Evolutionary conservation across 2,113 vertebrate species (phyloP).

Genomic region (Ranitomeya imitator): DNA sequence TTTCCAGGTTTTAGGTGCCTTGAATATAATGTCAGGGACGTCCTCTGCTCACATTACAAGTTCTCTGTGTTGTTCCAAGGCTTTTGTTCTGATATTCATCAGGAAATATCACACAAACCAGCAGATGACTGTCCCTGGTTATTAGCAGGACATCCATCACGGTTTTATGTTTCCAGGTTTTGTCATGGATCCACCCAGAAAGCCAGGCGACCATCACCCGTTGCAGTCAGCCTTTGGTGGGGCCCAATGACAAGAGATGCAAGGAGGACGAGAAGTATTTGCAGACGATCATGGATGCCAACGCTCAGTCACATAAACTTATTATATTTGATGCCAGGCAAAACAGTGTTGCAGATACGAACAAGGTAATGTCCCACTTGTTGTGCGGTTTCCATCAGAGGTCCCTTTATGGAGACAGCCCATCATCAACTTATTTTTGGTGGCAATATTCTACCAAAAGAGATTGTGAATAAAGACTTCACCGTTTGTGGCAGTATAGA

Average conservation of each 20-base stretch:
- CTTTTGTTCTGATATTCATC: background rate
- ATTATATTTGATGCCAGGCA: constrained; percentile 93
- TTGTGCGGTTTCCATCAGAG: background rate
- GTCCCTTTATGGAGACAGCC: too few species aligned
- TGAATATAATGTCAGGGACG: background rate
- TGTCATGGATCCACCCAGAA: constrained; percentile 98
- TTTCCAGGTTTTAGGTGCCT: background rate
- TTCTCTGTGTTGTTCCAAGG: too few species aligned
- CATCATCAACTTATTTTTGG: too few species aligned
- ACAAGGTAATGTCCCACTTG: constrained; percentile 79
- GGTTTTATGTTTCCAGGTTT: constrained; percentile 71
- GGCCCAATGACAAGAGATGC: constrained; percentile 87
- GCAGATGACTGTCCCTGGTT: background rate
- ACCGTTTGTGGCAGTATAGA: too few species aligned
- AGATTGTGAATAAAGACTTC: too few species aligned
- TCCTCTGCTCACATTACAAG: too few species aligned
- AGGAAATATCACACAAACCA: background rate
- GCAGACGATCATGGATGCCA: constrained; percentile 95
- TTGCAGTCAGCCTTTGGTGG: constrained; percentile 91
- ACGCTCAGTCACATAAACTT: constrained; percentile 96
- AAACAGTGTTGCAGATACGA: constrained; percentile 84
- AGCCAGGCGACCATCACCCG: constrained; percentile 91
- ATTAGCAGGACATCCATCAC: background rate
- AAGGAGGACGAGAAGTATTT: constrained; percentile 95
- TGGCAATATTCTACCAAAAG: too few species aligned